These are phyloP conservation scores for Euschistus heros DNA, from an alignment of 1,140 invertebrate species.

Conservation along the genomic window DNA sequence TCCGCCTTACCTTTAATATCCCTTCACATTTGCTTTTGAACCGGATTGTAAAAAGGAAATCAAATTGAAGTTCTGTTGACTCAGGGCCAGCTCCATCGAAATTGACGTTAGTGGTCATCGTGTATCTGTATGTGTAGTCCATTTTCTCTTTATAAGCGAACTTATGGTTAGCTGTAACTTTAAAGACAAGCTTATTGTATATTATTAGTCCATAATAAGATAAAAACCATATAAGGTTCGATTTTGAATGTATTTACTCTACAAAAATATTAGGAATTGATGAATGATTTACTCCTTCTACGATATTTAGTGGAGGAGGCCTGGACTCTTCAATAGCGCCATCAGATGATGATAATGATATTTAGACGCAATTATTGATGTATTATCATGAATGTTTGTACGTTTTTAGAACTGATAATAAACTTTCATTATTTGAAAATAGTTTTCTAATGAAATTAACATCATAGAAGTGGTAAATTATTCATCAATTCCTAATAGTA, in stretches of 20 bases:
- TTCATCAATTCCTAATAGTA: no score
- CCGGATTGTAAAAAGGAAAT: conserved; percentile 41
- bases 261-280: neutral
- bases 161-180: conserved; percentile 42
- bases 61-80: conserved; percentile 49
- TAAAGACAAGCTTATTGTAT: conserved; percentile 1
- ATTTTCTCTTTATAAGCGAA: conserved; percentile 46
- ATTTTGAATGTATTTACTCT: neutral
- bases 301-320: neutral
- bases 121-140: conserved; percentile 53
- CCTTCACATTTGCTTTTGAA: conserved; percentile 50
- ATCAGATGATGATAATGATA: no score
- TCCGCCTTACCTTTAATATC: conserved; percentile 39
- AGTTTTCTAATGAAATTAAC: no score
- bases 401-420: no score
- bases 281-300: neutral
- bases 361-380: neutral
- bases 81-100: conserved; percentile 56
- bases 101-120: conserved; percentile 47
- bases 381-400: no score
- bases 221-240: neutral
- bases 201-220: neutral
- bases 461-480: no score
- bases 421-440: no score
- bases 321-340: no score